Evolutionary conservation across 2,113 vertebrate genomes (phyloP), one percentile per base, ranked within the genome.

Genomic region (Ictalurus furcatus): DNA sequence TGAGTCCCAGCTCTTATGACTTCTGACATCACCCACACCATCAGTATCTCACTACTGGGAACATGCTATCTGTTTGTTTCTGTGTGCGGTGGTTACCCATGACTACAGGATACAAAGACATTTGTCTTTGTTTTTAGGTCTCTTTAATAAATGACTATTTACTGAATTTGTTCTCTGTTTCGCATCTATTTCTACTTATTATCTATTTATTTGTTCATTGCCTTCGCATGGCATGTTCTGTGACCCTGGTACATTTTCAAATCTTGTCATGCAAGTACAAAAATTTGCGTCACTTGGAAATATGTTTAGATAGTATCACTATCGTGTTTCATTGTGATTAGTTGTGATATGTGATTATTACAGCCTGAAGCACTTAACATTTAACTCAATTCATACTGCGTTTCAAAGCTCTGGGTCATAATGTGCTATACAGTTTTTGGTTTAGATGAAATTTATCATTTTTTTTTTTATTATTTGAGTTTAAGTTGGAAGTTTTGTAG

Each of bases 1-100:
- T 91, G 83, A 8, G 21, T 65, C 52, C 44, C 58, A 88, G 91
- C 88, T 93, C 89, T 89, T 63, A 88, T 93, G 90, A 91, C 91
- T 91, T 37, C 65, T 40, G 40, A 58, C 65, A 87, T 67, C 84
- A 88, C 69, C 82, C 81, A 88, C 71, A 79, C 4, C 13, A 28
- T n/a, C 71, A 73, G 14, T 40, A 19, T 73, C 19, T 37, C 34
- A 8, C 6, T 2, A 73, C 17, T 9, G 7, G 86, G 52, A 89
- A 88, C 52, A 37, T 12, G 17, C 82, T 85, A 34, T 40, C 71
- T 83, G 83, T 89, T 90, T 89, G 89, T 91, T 69, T n/a, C 40
- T 71, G 30, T 59, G 58, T 73, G 59, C 37, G 85, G n/a, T 69
- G 44, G 85, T 90, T 88, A 90, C 89, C 74, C 17, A 30, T 19